Evolutionary conservation across 2,797 vertebrate genomes (phyloP).

Genomic region (Bradypus variegatus): DNA sequence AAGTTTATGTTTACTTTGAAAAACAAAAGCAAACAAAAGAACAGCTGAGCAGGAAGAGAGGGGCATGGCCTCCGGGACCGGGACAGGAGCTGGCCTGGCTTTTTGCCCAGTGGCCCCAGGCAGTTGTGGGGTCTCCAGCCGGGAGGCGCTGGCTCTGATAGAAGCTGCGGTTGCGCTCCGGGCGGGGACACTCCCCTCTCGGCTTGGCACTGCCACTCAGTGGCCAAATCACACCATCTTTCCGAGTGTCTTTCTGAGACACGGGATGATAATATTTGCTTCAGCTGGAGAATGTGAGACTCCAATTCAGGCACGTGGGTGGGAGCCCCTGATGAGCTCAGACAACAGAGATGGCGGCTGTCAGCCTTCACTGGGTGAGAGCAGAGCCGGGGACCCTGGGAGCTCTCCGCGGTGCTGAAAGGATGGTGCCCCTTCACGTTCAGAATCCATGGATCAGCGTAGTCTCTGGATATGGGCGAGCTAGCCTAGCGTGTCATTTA

Average conservation of each 20-base stretch:
- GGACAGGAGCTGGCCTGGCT: background rate
- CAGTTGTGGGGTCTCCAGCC: background rate
- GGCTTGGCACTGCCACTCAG: background rate
- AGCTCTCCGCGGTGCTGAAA: slow-evolving; percentile 50
- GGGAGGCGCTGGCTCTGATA: accelerated
- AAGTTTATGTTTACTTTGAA: background rate
- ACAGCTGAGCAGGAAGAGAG: background rate
- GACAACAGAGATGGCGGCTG: too few species aligned
- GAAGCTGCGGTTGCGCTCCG: accelerated
- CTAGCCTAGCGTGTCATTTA: background rate
- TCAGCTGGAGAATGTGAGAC: background rate
- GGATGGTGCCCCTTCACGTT: accelerated
- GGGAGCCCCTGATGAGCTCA: too few species aligned
- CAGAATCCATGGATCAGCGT: accelerated
- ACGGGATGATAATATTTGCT: background rate
- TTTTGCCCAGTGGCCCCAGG: background rate
- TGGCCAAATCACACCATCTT: background rate
- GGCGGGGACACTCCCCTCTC: background rate
- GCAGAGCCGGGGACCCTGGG: accelerated
- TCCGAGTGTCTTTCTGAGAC: background rate
- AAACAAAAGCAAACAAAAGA: background rate
- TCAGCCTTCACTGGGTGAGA: accelerated
- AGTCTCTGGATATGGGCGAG: accelerated
- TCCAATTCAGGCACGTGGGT: background rate
- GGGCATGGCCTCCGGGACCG: accelerated